Percentiles rank a stretch among this genome's conserved stretches.
These are phyloP conservation scores for Erpornis zantholeuca DNA, from an alignment of 2,113 vertebrate species.

Conservation along the genomic window DNA sequence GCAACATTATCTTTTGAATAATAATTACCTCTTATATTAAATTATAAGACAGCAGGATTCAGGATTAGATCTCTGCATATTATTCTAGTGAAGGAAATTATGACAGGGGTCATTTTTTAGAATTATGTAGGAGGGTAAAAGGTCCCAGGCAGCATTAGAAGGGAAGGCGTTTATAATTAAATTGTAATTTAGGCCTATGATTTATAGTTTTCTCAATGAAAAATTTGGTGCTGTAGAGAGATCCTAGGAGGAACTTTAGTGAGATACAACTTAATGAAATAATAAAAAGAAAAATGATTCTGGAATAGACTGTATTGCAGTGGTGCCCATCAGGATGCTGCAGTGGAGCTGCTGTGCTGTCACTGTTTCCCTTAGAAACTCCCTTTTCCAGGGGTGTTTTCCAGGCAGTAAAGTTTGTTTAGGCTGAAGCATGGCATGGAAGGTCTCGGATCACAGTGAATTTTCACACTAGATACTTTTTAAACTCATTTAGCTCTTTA, in stretches of 20 bases:
- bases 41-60: constrained; percentile 82
- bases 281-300: constrained; percentile 89
- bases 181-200: constrained; percentile 97
- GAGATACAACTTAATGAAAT: constrained; percentile 96
- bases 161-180: constrained; percentile 97
- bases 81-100: constrained; percentile 86
- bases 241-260: constrained; percentile 83
- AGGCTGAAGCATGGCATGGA: neutral
- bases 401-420: neutral
- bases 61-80: constrained; percentile 81
- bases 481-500: neutral
- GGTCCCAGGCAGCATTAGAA: constrained; percentile 96
- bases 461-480: neutral
- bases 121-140: constrained; percentile 95
- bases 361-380: constrained; percentile 20
- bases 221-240: constrained; percentile 81
- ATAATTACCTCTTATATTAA: constrained; percentile 83
- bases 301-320: constrained; percentile 69
- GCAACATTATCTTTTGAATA: constrained; percentile 82
- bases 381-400: neutral
- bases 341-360: constrained; percentile 10
- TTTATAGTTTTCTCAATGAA: constrained; percentile 87
- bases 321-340: constrained; percentile 22
- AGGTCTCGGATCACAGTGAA: neutral
- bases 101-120: constrained; percentile 93